Evolutionary conservation across 2,888 invertebrate genomes (phyloP).

Genomic region (Sinohyriopsis cumingii): DNA sequence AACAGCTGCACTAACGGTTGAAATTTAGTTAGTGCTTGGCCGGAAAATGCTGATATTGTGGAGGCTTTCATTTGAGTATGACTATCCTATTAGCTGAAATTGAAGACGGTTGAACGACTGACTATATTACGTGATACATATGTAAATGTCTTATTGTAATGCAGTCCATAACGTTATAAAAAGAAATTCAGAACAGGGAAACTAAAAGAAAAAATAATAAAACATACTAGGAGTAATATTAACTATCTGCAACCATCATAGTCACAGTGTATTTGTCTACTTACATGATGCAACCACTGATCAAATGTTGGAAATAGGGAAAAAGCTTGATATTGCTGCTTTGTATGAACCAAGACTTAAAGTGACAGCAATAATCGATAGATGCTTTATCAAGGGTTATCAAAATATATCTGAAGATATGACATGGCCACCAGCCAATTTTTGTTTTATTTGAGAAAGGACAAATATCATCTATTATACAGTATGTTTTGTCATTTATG

Average conservation of each 20-base stretch:
- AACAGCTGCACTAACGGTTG: too few species aligned
- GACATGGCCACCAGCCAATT: slow-evolving; percentile 10
- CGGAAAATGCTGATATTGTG: too few species aligned
- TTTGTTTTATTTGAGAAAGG: slow-evolving; percentile 3
- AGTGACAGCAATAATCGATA: slow-evolving; percentile 23
- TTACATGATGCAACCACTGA: slow-evolving; percentile 20
- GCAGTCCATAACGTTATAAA: slow-evolving; percentile 18
- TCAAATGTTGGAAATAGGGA: slow-evolving; percentile 23
- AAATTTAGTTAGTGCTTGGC: too few species aligned
- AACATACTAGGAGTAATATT: slow-evolving; percentile 16
- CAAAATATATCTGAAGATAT: neutral
- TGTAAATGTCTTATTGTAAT: slow-evolving; percentile 6
- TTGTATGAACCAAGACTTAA: slow-evolving; percentile 19
- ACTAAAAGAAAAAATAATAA: slow-evolving; percentile 20
- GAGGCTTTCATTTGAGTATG: too few species aligned
- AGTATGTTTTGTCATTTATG: neutral
- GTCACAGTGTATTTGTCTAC: slow-evolving; percentile 8
- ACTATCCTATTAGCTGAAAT: too few species aligned
- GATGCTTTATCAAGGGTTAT: slow-evolving; percentile 9
- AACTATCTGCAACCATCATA: slow-evolving; percentile 22
- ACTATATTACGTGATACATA: slow-evolving; percentile 20
- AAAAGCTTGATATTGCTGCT: slow-evolving; percentile 21
- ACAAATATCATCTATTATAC: slow-evolving; percentile 9
- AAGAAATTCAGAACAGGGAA: slow-evolving; percentile 28
- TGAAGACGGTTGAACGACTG: slow-evolving; percentile 16